Conservation (phyloP, 2,113 vertebrate genomes). For the Centropristis striata region DNA sequence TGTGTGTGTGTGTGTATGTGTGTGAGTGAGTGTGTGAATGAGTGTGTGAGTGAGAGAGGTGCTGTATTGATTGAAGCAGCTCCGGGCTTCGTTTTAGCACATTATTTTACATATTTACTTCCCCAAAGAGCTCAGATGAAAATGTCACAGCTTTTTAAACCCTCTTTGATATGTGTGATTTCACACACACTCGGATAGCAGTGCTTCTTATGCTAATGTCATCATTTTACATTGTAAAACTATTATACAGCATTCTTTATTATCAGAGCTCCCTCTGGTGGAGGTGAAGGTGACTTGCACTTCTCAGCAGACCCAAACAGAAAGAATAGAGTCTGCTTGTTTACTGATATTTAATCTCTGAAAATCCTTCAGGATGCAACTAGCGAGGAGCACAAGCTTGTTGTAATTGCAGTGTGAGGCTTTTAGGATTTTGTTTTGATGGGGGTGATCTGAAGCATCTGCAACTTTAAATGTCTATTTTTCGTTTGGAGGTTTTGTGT, state of each 20-base stretch:
- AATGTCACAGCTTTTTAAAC: slow-evolving; percentile 5
- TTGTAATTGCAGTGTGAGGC: not conserved
- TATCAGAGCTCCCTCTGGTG: slow-evolving; percentile 57
- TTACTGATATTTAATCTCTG: not conserved
- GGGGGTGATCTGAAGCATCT: not conserved
- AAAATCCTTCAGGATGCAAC: not conserved
- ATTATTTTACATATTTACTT: slow-evolving; percentile 46
- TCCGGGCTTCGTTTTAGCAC: not conserved
- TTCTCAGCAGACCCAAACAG: not conserved
- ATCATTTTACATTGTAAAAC: slow-evolving; percentile 4
- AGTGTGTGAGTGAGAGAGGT: not conserved
- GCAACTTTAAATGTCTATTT: not conserved
- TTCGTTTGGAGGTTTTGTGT: not conserved
- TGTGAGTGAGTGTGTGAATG: not conserved
- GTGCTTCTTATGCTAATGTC: not conserved
- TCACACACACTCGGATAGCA: not conserved
- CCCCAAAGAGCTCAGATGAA: slow-evolving; percentile 19
- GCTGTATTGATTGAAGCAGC: slow-evolving; percentile 15
- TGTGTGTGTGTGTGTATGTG: no score
- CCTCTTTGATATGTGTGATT: not conserved
- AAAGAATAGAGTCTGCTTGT: no score
- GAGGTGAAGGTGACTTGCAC: not conserved
- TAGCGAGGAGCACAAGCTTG: not conserved
- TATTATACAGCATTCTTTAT: not conserved
- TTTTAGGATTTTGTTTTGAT: not conserved